Percentiles rank a stretch among this genome's conserved stretches.
Conservation (phyloP, 1,140 invertebrate genomes). For the Calliopsis andreniformis region DNA sequence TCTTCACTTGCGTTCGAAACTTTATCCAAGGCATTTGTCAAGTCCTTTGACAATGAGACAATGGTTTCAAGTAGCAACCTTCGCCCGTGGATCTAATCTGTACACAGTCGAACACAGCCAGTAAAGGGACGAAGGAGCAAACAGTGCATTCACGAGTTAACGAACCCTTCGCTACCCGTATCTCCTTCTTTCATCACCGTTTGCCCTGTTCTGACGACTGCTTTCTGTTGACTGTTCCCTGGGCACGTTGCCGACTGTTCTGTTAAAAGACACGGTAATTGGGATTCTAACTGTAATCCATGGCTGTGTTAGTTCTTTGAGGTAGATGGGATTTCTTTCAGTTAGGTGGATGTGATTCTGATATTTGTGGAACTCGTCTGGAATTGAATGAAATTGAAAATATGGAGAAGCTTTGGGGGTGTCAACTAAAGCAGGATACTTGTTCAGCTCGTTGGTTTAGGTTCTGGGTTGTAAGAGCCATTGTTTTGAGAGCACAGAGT, state of each 20-base stretch:
- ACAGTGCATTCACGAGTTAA: constrained; percentile 26
- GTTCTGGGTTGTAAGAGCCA: too few relatives aligned
- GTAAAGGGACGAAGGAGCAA: not conserved
- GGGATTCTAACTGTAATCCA: not conserved
- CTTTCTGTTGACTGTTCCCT: not conserved
- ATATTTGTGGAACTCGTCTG: too few relatives aligned
- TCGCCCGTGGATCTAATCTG: constrained; percentile 2
- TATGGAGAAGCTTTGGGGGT: too few relatives aligned
- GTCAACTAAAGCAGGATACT: too few relatives aligned
- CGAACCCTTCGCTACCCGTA: not conserved
- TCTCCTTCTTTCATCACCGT: not conserved
- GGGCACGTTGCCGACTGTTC: not conserved
- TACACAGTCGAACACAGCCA: not conserved
- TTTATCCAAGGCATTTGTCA: constrained; percentile 53
- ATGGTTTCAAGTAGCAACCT: not conserved
- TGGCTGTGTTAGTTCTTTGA: too few relatives aligned
- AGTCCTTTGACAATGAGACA: not conserved
- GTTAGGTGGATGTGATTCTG: too few relatives aligned
- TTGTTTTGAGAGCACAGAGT: too few relatives aligned
- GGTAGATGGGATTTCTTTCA: too few relatives aligned
- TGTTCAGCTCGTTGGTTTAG: too few relatives aligned
- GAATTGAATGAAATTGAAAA: too few relatives aligned
- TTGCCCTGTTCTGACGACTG: not conserved
- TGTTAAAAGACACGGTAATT: not conserved
- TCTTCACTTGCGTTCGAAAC: constrained; percentile 41